Conservation (phyloP, 2,888 invertebrate species). For the Nephrotoma guestfalica region DNA sequence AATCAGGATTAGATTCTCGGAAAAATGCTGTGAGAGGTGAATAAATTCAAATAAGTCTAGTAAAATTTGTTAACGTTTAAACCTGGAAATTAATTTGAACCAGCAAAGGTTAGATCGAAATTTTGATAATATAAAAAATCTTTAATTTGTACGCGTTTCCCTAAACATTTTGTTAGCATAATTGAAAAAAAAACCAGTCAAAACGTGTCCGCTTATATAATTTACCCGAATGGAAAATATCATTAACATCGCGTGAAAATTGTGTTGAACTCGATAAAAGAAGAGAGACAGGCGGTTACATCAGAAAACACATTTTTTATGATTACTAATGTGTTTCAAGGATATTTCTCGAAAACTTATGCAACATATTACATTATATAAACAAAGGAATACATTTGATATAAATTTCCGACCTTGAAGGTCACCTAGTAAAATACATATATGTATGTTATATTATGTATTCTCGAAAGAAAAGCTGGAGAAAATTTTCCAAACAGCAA, state of each 20-base stretch:
- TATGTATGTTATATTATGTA: background rate
- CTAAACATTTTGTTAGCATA: too few relatives aligned
- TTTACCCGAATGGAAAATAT: too few relatives aligned
- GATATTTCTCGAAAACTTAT: background rate
- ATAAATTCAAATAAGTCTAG: too few relatives aligned
- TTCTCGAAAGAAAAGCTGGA: background rate
- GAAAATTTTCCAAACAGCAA: background rate
- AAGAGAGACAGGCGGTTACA: background rate
- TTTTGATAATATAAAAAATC: too few relatives aligned
- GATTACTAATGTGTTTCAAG: background rate
- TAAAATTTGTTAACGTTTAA: too few relatives aligned
- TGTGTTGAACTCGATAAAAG: background rate
- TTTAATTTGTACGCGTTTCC: too few relatives aligned
- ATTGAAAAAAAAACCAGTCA: too few relatives aligned
- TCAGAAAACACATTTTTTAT: background rate
- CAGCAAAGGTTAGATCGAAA: too few relatives aligned
- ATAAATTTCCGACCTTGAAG: background rate
- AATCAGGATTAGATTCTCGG: too few relatives aligned
- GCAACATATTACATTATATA: background rate
- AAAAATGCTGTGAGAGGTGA: too few relatives aligned
- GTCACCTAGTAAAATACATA: background rate
- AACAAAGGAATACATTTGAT: background rate
- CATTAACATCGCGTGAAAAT: background rate
- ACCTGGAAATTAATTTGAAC: too few relatives aligned
- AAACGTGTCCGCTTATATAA: too few relatives aligned